Evolutionary conservation across 2,113 vertebrate genomes (phyloP).

Genomic region (Tachysurus fulvidraco): DNA sequence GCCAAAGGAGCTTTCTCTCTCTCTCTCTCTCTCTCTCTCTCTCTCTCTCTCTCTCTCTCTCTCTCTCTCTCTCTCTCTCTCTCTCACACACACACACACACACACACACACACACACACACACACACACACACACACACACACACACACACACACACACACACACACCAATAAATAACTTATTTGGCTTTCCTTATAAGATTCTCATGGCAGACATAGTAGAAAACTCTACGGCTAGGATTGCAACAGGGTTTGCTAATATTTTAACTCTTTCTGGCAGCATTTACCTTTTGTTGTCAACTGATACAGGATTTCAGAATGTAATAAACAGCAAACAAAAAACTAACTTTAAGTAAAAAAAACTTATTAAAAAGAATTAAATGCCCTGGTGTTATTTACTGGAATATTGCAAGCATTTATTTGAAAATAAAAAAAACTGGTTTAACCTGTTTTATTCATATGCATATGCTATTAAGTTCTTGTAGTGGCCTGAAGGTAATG

Average conservation of each 20-base stretch:
- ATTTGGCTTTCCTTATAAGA: background rate
- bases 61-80: too few species aligned
- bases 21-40: background rate
- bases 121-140: background rate
- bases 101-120: background rate
- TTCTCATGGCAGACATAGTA: background rate
- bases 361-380: too few species aligned
- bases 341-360: constrained; percentile 1
- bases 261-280: constrained; percentile 58
- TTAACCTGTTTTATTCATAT: background rate
- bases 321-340: constrained; percentile 29
- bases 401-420: background rate
- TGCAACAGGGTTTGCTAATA: constrained; percentile 29
- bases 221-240: background rate
- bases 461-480: background rate
- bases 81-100: background rate
- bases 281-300: constrained; percentile 58
- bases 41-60: background rate
- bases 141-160: background rate
- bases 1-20: background rate
- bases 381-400: background rate
- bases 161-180: background rate
- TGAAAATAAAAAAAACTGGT: background rate
- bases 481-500: background rate
- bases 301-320: constrained; percentile 39